Evolutionary conservation across 2,797 vertebrate genomes (phyloP).

Genomic region (Acrocephalus scirpaceus): DNA sequence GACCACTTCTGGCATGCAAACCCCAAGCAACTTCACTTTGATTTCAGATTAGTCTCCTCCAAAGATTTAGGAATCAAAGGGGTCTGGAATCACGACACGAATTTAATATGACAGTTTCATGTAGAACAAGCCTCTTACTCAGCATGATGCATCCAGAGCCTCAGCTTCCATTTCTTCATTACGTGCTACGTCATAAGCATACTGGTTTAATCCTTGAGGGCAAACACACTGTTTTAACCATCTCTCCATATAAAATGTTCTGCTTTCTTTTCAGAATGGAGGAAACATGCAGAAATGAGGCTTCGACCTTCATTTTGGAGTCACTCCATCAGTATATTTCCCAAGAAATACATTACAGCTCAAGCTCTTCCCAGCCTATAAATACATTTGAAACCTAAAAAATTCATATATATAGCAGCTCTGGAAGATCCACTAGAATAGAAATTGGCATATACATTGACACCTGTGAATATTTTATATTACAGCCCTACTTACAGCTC

Average conservation of each 20-base stretch:
- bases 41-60: slow-evolving; percentile 83
- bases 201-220: slow-evolving; percentile 59
- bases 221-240: slow-evolving; percentile 36
- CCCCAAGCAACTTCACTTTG: slow-evolving; percentile 81
- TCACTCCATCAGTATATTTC: not conserved
- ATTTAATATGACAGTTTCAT: slow-evolving; percentile 90
- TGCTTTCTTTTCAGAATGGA: slow-evolving; percentile 56
- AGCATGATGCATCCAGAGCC: slow-evolving; percentile 77
- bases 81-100: slow-evolving; percentile 77
- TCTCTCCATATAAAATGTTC: slow-evolving; percentile 27
- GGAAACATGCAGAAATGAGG: slow-evolving; percentile 1
- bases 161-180: slow-evolving; percentile 73
- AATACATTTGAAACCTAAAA: not conserved
- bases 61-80: slow-evolving; percentile 87
- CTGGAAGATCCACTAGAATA: not conserved
- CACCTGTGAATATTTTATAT: slow-evolving; percentile 26
- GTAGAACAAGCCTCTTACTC: slow-evolving; percentile 84
- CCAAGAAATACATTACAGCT: not conserved
- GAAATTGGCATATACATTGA: not conserved
- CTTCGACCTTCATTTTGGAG: slow-evolving; percentile 12
- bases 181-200: slow-evolving; percentile 51
- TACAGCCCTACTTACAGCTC: not conserved
- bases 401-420: not conserved
- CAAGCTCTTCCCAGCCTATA: not conserved
- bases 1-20: slow-evolving; percentile 85